A percentile compares a stretch with the other conserved stretches of the same genome.
These are phyloP conservation scores for Stegophylla sp. DNA, from an alignment of 2,888 invertebrate genomes.

Conservation along the genomic window DNA sequence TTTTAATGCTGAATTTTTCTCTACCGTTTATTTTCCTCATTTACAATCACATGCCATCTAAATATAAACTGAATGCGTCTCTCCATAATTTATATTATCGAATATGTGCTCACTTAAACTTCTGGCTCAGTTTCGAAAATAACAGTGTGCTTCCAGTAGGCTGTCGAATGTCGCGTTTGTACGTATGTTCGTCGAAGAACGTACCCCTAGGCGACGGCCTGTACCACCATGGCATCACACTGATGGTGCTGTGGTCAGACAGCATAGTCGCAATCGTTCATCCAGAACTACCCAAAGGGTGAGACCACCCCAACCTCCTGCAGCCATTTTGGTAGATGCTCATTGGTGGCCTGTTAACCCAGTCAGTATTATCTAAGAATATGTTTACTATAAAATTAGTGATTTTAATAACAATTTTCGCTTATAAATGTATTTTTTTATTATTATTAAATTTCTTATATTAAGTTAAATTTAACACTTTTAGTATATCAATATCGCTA, in stretches of 20 bases:
- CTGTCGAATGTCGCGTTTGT: constrained; percentile 59
- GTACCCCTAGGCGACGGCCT: constrained; percentile 57
- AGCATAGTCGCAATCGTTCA: constrained; percentile 58
- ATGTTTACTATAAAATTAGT: constrained; percentile 4
- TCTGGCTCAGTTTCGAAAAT: constrained; percentile 54
- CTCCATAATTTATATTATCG: constrained; percentile 55
- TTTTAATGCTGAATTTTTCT: constrained; percentile 41
- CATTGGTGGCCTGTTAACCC: constrained; percentile 58
- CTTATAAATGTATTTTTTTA: neutral
- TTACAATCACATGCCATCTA: constrained; percentile 52
- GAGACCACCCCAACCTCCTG: constrained; percentile 50
- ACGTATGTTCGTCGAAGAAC: constrained; percentile 54
- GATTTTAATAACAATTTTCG: neutral
- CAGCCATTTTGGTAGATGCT: constrained; percentile 58
- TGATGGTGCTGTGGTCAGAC: constrained; percentile 51
- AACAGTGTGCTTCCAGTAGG: constrained; percentile 53
- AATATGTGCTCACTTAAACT: constrained; percentile 41
- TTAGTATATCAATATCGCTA: neutral
- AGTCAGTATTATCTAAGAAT: constrained; percentile 53
- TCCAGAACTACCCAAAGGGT: constrained; percentile 50
- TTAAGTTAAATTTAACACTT: neutral
- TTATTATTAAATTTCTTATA: neutral
- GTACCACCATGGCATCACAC: constrained; percentile 61
- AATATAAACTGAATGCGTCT: constrained; percentile 49
- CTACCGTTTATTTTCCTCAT: constrained; percentile 36